These are phyloP conservation scores for Megalonaias nervosa DNA, from an alignment of 1,140 invertebrate species.

Conservation along the genomic window DNA sequence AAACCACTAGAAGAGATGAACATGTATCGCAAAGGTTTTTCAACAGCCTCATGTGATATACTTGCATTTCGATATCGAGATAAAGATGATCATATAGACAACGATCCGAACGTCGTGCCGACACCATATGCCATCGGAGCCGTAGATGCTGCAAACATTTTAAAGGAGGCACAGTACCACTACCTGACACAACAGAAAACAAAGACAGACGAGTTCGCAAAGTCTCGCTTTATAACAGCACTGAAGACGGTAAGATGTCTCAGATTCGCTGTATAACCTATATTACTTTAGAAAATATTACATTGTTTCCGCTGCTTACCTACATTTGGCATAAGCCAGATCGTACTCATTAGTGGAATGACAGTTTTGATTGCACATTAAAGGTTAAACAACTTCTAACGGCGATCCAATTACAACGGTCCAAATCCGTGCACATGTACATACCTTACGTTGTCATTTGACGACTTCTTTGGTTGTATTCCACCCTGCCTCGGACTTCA, in stretches of 20 bases:
- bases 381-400: too few relatives aligned
- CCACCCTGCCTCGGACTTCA: too few relatives aligned
- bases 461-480: too few relatives aligned
- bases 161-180: constrained; percentile 46
- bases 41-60: constrained; percentile 50
- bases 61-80: constrained; percentile 60
- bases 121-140: constrained; percentile 28
- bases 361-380: too few relatives aligned
- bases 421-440: too few relatives aligned
- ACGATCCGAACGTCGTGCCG: background rate
- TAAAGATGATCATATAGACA: background rate
- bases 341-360: too few relatives aligned
- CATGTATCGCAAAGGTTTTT: constrained; percentile 55
- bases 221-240: constrained; percentile 37
- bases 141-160: constrained; percentile 48
- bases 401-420: too few relatives aligned
- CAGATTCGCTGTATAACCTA: background rate
- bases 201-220: constrained; percentile 30
- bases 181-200: constrained; percentile 41
- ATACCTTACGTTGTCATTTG: too few relatives aligned
- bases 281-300: background rate
- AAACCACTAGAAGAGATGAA: constrained; percentile 53
- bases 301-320: too few relatives aligned
- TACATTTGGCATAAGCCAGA: too few relatives aligned
- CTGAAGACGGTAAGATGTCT: constrained; percentile 41